Base-by-base conservation (phyloP, 1,140 invertebrate genomes). In the Trachymyrmex septentrionalis region DNA sequence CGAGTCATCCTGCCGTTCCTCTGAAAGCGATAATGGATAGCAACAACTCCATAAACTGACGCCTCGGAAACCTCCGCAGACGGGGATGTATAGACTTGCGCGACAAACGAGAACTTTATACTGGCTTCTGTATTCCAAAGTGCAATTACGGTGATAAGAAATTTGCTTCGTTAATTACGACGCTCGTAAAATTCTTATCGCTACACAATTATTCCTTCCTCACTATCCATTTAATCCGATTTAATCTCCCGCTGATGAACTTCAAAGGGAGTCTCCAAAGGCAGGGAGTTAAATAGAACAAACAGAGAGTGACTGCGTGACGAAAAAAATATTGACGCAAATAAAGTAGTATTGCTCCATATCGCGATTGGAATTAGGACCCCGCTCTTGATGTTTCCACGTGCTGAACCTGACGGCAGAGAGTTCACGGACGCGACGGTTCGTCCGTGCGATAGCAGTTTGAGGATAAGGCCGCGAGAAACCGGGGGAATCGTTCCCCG, bases 1-100 rank as follows among this genome's bases (percentile, higher is more conserved):
- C 72, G 76, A 71, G 88, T 69, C 77, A 80, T 89, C 59, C 90
- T 38, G 48, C 66, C 34, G 81, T 85, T 86, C 64, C 64, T 69
- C 66, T 75, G 84, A 77, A 84, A 87, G 92, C 89, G 92, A 91
- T 93, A 93, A 93, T 93, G 91, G 92, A 93, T 91, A 91, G 89
- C 87, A 91, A 93, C 92, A 91, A 93, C 92, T 90, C 85, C 81
- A 92, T 93, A 92, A 90, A 92, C 86, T 89, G 87, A 90, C 90
- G 88, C 64, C 80, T 81, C 72, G 84, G 84, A 44, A 57, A 44
- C 53, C 38, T 9, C 38, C 38, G 21, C 44, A 57, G 14, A 24
- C 38, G 14, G 14, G 38, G 75, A 72, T n/a, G n/a, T 69, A 72
- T 69, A 27, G 84, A 84, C 63, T 38, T 27, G 34, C 77, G 48